Evolutionary conservation across 2,888 invertebrate species (phyloP).

Genomic region (Baronia brevicornis): DNA sequence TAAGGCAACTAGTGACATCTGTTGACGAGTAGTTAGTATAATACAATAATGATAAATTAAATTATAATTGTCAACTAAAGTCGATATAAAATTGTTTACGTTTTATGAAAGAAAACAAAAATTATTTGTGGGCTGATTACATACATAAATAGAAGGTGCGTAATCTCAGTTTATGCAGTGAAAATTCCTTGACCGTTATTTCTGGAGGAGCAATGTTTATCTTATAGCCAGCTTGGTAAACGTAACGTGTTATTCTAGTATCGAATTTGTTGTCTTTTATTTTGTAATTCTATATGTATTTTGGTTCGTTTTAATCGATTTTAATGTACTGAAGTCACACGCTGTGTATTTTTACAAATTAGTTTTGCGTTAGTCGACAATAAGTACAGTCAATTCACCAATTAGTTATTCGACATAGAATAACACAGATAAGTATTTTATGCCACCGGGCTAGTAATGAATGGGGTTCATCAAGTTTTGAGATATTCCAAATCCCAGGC

Average conservation of each 20-base stretch:
- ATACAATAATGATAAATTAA: neutral
- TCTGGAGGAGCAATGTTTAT: slow-evolving; percentile 55
- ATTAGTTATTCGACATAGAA: too few species aligned
- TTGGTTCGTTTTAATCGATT: slow-evolving; percentile 34
- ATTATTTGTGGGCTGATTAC: neutral
- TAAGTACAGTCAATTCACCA: too few species aligned
- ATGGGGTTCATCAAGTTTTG: too few species aligned
- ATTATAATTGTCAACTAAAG: slow-evolving; percentile 2
- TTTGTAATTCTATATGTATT: slow-evolving; percentile 52
- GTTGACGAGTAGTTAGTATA: slow-evolving; percentile 43
- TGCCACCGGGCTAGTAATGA: too few species aligned
- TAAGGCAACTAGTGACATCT: slow-evolving; percentile 48
- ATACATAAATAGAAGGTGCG: slow-evolving; percentile 20
- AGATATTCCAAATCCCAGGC: too few species aligned
- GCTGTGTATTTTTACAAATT: slow-evolving; percentile 14
- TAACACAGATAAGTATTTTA: too few species aligned
- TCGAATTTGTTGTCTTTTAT: slow-evolving; percentile 56
- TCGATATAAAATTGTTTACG: neutral
- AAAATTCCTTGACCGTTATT: slow-evolving; percentile 54
- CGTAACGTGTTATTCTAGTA: slow-evolving; percentile 51
- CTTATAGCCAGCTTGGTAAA: slow-evolving; percentile 41
- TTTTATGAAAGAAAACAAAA: neutral
- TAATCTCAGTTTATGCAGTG: slow-evolving; percentile 42
- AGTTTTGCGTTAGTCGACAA: too few species aligned
- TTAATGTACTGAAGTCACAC: slow-evolving; percentile 22